Conservation (phyloP, 2,797 vertebrate species). For the Diglossa cyanea region DNA sequence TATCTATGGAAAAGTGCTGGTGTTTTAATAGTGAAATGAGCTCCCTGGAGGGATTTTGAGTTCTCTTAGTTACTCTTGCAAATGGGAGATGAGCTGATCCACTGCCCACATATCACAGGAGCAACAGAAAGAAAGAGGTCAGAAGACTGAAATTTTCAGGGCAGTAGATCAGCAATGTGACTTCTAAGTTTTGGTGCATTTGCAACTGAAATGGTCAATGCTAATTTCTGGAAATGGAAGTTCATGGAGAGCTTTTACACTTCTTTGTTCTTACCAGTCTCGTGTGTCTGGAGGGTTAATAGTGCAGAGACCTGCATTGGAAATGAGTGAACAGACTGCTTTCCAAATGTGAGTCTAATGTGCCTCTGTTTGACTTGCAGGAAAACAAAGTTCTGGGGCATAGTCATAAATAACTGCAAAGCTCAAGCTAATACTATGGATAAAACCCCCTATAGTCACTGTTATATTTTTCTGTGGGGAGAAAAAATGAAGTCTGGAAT, state of each 20-base stretch:
- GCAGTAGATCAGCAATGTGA: background rate
- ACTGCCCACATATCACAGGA: fast-evolving
- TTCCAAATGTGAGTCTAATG: background rate
- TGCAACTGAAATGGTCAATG: background rate
- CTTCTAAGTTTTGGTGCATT: background rate
- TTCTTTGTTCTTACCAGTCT: background rate
- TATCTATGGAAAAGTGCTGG: background rate
- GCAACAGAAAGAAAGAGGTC: background rate
- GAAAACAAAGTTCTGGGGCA: background rate
- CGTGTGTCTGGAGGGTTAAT: background rate
- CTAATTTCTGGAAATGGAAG: background rate
- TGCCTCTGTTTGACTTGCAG: background rate
- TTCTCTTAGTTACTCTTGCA: background rate
- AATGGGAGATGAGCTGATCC: background rate
- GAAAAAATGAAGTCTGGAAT: background rate
- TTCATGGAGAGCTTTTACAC: background rate
- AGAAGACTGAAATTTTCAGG: background rate
- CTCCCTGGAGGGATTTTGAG: background rate
- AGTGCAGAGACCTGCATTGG: background rate
- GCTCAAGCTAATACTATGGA: background rate
- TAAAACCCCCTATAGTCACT: background rate
- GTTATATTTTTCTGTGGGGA: background rate
- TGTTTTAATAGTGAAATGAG: background rate
- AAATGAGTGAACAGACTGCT: background rate
- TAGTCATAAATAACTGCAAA: background rate